A percentile compares a stretch with the other conserved stretches of the same genome.
Evolutionary conservation across 1,140 invertebrate genomes (phyloP).

Genomic region (Ganaspis sp.): DNA sequence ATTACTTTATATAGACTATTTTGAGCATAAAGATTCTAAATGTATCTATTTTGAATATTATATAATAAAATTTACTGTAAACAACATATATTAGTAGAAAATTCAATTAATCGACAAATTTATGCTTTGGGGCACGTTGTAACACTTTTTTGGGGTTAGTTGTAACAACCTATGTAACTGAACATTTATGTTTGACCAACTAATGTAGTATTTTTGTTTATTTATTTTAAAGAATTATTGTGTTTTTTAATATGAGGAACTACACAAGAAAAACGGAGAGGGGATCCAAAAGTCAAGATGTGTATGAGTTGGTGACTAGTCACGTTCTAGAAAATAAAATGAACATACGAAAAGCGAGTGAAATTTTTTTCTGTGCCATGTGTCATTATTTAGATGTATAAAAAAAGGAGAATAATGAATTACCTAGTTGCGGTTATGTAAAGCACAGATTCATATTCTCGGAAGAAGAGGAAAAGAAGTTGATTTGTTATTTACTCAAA

Average conservation of each 20-base stretch:
- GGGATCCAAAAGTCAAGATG: neutral
- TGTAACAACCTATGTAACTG: too few relatives aligned
- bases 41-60: too few relatives aligned
- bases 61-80: too few relatives aligned
- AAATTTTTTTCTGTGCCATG: neutral
- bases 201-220: too few relatives aligned
- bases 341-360: neutral
- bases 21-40: slow-evolving; percentile 28
- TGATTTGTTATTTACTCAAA: slow-evolving; percentile 24
- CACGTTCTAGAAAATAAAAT: neutral
- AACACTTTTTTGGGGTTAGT: too few relatives aligned
- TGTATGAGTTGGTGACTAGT: too few relatives aligned
- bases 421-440: too few relatives aligned
- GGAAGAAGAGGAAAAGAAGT: slow-evolving; percentile 21
- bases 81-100: too few relatives aligned
- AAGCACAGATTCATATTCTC: slow-evolving; percentile 15
- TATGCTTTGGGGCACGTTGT: too few relatives aligned
- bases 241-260: neutral
- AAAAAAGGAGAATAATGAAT: neutral
- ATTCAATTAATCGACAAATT: too few relatives aligned
- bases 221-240: neutral
- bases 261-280: neutral
- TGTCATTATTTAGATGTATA: neutral
- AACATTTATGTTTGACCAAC: too few relatives aligned
- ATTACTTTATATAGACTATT: slow-evolving; percentile 36